Base-by-base conservation (phyloP, 2,113 vertebrate genomes). In the Synodontis membranacea region DNA sequence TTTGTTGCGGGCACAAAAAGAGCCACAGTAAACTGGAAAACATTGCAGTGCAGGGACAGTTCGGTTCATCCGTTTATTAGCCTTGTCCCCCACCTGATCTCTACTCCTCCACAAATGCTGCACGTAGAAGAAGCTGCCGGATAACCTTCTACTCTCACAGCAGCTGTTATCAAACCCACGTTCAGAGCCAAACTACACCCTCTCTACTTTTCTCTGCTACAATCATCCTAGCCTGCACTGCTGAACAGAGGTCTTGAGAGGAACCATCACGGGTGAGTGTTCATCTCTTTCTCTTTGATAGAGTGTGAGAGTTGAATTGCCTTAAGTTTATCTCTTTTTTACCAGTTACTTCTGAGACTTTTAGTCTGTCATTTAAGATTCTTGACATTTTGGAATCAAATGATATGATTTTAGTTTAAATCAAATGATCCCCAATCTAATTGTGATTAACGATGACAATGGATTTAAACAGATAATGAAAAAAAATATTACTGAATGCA, bases 1-100 rank as follows among this genome's bases (percentile, higher is more conserved):
- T 95, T 95, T 94, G 93, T 94, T 64, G 89, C 86, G 23, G 90
- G 89, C 90, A 93, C 94, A 94, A 94, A 93, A 93, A 92, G 92
- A 92, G 91, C 90, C 88, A 88, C 88, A 93, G 92, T 93, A 86
- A 93, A 82, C 52, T 64, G 76, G 82, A 87, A 90, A 88, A 86
- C 92, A 90, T 91, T 87, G 90, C 86, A 89, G 54, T 5, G 56
- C 21, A 34, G 44, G n/a, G 74, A 84, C 42, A 39, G 85, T 31
- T 31, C 31, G 44, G 64, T 34, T 68, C 85, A 79, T 75, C 54
- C 15, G 64, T 31, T 68, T 50, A 25, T 75, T 66, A 39, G 72
- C 39, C 58, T n/a, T 42, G 25, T 48, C 58, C 25, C 62, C 80
- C 78, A 74, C 39, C 50, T 79, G n/a, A 21, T 62, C 39, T 72